Evolutionary conservation across 2,113 vertebrate genomes (phyloP).

Genomic region (Pseudopipra pipra): DNA sequence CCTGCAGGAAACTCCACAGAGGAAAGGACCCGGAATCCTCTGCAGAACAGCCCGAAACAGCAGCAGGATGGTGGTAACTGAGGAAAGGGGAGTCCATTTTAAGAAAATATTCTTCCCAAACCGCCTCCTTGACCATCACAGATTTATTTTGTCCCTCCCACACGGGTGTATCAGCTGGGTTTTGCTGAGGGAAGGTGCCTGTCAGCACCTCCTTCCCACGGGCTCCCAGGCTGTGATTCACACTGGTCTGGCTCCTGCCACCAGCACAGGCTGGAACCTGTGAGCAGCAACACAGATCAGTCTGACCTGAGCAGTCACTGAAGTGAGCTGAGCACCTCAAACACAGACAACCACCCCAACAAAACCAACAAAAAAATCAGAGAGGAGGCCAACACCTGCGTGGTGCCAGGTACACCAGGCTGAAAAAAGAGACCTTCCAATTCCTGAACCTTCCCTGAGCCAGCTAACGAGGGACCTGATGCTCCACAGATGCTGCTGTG

Average conservation of each 20-base stretch:
- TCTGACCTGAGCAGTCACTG: neutral
- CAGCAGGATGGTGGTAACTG: neutral
- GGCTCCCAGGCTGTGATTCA: neutral
- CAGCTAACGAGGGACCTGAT: neutral
- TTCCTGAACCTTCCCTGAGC: neutral
- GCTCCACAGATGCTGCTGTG: neutral
- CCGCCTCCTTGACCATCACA: neutral
- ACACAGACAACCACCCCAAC: neutral
- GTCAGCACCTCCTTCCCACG: neutral
- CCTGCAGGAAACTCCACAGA: neutral
- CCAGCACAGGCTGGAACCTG: neutral
- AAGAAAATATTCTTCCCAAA: neutral
- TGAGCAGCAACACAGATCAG: neutral
- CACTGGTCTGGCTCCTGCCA: neutral
- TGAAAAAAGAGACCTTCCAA: neutral
- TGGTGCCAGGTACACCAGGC: neutral
- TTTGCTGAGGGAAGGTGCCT: neutral
- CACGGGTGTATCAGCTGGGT: rapidly evolving
- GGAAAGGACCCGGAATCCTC: neutral
- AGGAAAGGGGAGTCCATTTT: neutral
- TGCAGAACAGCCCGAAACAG: neutral
- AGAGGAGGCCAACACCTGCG: neutral
- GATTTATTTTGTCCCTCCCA: neutral
- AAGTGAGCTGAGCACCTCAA: neutral
- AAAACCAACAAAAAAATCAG: neutral